A percentile compares a stretch with the other conserved stretches of the same genome.
Evolutionary conservation across 2,113 vertebrate species (phyloP).

Genomic region (Anas platyrhynchos): DNA sequence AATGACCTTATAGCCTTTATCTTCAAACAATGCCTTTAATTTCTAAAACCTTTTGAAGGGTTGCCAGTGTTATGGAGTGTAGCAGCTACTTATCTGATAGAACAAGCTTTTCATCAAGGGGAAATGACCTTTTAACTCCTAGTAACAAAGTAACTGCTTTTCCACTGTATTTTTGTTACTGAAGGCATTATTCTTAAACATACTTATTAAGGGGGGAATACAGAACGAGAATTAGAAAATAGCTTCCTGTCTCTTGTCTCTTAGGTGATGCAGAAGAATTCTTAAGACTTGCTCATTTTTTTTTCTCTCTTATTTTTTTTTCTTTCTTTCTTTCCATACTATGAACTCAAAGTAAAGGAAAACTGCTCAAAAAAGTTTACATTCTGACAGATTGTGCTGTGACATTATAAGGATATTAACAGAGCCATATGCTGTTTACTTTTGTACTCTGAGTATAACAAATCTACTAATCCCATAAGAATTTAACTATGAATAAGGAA

Average conservation of each 20-base stretch:
- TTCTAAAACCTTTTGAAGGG: slow-evolving; percentile 68
- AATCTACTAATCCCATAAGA: slow-evolving; percentile 38
- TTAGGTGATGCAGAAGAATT: neutral
- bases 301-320: neutral
- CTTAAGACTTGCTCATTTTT: neutral
- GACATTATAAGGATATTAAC: slow-evolving; percentile 31
- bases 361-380: neutral
- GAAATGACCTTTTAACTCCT: slow-evolving; percentile 60
- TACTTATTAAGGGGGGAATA: neutral
- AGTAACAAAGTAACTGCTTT: slow-evolving; percentile 47
- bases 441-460: slow-evolving; percentile 16
- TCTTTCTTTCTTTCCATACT: neutral
- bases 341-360: neutral
- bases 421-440: slow-evolving; percentile 56
- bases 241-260: neutral
- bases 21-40: slow-evolving; percentile 69
- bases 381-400: slow-evolving; percentile 38
- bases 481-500: slow-evolving; percentile 15
- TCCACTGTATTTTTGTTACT: neutral
- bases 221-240: neutral
- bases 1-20: slow-evolving; percentile 53
- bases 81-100: slow-evolving; percentile 43
- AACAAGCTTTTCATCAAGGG: slow-evolving; percentile 52
- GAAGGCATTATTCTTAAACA: slow-evolving; percentile 2
- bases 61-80: slow-evolving; percentile 50